Evolutionary conservation across 2,797 vertebrate genomes (phyloP), one percentile per base, ranked within the genome.

Genomic region (Rhincodon typus): DNA sequence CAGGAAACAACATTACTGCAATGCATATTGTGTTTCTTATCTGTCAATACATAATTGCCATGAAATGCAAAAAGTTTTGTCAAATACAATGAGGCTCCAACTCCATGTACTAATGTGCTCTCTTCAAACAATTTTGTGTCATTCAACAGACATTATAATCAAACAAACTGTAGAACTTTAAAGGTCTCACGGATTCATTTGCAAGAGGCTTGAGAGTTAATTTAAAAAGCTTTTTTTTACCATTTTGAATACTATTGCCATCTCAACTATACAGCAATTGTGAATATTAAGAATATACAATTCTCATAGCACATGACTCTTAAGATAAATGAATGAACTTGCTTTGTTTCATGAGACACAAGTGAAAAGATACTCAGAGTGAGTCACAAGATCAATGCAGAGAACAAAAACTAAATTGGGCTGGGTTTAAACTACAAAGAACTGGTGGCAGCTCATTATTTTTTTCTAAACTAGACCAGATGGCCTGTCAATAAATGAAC

Each of bases 341-440:
- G 6, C 10, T 91, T 67, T 12, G 0, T n/a, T 13, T 7, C 67
- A n/a, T 42, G n/a, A 69, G 90, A 93, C 23, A 25, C n/a, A 69
- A 0, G 90, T 69, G 90, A 93, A 21, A 38, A 93, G n/a, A 25
- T 69, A 42, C 21, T 4, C 8, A 5, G 38, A 67, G 25, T 93
- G 62, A 25, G 10, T 13, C 90, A 93, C n/a, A 93, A 42, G 69
- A 21, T 62, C 19, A 93, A n/a, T 1, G n/a, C 42, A 69, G 34
- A 25, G n/a, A 93, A 62, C 87, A 90, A 38, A 67, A 25, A 67
- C n/a, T 67, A 42, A 93, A 69, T 69, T 93, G 90, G 90, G 90
- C 90, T 67, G 90, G 90, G 90, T 93, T 69, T 38, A 93, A 93
- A 69, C 66, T 42, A 42, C 66, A 93, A 67, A 42, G 17, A 93